Evolutionary conservation across 2,797 vertebrate genomes (phyloP).

Genomic region (Helarctos malayanus): DNA sequence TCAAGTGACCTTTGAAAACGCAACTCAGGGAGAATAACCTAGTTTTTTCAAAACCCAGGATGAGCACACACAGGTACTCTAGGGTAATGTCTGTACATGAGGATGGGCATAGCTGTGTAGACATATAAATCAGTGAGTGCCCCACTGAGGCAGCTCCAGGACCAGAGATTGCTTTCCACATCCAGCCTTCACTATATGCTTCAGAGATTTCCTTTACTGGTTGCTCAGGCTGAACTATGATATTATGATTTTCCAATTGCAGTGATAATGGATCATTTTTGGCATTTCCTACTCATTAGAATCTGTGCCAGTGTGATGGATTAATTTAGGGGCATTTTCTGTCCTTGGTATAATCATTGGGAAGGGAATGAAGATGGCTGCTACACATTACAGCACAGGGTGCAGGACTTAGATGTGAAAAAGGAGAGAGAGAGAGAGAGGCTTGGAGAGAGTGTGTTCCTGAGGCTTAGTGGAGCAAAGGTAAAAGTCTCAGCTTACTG

Average conservation of each 20-base stretch:
- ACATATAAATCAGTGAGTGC: constrained; percentile 73
- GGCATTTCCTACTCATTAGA: constrained; percentile 90
- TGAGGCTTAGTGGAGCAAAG: constrained; percentile 8
- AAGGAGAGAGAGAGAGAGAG: background rate
- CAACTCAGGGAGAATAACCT: constrained; percentile 12
- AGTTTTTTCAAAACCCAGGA: constrained; percentile 69
- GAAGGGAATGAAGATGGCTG: constrained; percentile 85
- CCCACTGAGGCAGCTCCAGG: background rate
- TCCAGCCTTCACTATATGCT: background rate
- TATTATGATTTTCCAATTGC: constrained; percentile 84
- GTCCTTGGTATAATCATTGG: constrained; percentile 88
- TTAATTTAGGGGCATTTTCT: constrained; percentile 90
- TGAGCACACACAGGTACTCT: constrained; percentile 60
- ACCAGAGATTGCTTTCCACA: constrained; percentile 56
- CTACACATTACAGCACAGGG: constrained; percentile 74
- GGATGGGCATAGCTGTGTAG: constrained; percentile 65
- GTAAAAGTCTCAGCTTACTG: background rate
- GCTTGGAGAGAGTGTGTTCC: background rate
- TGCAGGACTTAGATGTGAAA: constrained; percentile 62
- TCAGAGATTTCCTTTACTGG: constrained; percentile 74
- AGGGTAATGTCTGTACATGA: constrained; percentile 60
- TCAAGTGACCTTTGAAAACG: constrained; percentile 71
- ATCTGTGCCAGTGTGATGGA: constrained; percentile 89
- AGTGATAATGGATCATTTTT: constrained; percentile 88
- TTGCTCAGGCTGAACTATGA: constrained; percentile 66